Evolutionary conservation across 2,797 vertebrate genomes (phyloP).

Genomic region (Pagetopsis macropterus): DNA sequence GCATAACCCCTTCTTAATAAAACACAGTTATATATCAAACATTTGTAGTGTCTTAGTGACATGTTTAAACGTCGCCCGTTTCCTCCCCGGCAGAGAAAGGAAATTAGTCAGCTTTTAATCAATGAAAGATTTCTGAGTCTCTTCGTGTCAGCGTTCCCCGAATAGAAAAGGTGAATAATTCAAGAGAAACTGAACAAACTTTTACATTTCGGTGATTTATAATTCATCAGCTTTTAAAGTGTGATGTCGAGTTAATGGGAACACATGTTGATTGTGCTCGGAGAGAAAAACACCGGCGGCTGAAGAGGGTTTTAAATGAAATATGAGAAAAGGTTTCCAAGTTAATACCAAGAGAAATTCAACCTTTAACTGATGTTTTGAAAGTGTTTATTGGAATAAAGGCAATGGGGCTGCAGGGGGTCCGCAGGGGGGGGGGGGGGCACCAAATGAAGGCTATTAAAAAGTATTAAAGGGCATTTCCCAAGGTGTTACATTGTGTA

Average conservation of each 20-base stretch:
- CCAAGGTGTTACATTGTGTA: too few species aligned
- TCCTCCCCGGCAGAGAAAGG: constrained; percentile 44
- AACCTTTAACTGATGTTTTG: too few species aligned
- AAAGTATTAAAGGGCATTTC: too few species aligned
- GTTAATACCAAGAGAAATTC: background rate
- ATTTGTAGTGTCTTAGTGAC: constrained; percentile 29
- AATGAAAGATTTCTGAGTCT: background rate
- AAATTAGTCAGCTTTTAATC: constrained; percentile 53
- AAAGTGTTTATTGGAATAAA: too few species aligned
- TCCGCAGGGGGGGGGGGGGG: too few species aligned
- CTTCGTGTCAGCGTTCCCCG: background rate
- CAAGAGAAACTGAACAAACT: constrained; percentile 10
- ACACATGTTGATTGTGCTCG: background rate
- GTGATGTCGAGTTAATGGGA: background rate
- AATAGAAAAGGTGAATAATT: constrained; percentile 25
- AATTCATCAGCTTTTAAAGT: constrained; percentile 1
- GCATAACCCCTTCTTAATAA: background rate
- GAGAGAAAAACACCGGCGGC: background rate
- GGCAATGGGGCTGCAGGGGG: too few species aligned
- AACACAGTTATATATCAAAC: constrained; percentile 29
- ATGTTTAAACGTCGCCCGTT: constrained; percentile 20
- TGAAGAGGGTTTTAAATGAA: too few species aligned
- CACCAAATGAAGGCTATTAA: too few species aligned
- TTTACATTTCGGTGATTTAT: background rate
- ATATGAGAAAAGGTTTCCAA: background rate